Evolutionary conservation across 1,140 invertebrate genomes (phyloP), one percentile per base, ranked within the genome.

Genomic region (Neodiprion virginianus): DNA sequence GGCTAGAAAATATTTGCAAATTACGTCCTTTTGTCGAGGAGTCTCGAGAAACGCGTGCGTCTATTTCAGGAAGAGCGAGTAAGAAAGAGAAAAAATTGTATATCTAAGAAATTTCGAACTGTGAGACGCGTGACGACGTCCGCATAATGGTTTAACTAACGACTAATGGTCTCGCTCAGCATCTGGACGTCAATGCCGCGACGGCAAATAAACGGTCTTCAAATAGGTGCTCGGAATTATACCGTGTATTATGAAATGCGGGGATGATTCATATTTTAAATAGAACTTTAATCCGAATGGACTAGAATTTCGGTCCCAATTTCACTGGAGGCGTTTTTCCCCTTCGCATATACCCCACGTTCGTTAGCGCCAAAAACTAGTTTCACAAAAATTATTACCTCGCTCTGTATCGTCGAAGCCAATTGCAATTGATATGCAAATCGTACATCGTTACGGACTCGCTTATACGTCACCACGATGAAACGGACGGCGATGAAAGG

Each of bases 351-450:
- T 8, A 12, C 0, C 53, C 53, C 11, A 14, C 8, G 11, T 61
- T 61, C 11, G n/a, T 14, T 61, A 61, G 53, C 11, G n/a, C n/a
- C n/a, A 14, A 17, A 61, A 61, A 61, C 11, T 61, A 61, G n/a
- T 14, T 61, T 61, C 1, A 69, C 67, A 69, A 69, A 69, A 69
- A 14, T 61, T 14, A 14, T 61, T 17, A 61, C 4, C 53, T 8
- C 53, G 53, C n/a, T 61, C 11, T 8, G n/a, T 8, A 69, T 14
- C 17, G 67, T 69, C 11, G 21, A 69, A 69, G 21, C 17, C 17
- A 69, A 69, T 69, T 7, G 40, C 67, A 9, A 69, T 69, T 69
- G 21, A 69, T 47, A 69, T 69, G 67, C 67, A 69, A 69, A 69
- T 69, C 12, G 8, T 17, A 17, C 11, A 8, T 61, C 53, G 53